Base-by-base conservation (phyloP, 2,888 invertebrate species). In the Luperina nickerlii region DNA sequence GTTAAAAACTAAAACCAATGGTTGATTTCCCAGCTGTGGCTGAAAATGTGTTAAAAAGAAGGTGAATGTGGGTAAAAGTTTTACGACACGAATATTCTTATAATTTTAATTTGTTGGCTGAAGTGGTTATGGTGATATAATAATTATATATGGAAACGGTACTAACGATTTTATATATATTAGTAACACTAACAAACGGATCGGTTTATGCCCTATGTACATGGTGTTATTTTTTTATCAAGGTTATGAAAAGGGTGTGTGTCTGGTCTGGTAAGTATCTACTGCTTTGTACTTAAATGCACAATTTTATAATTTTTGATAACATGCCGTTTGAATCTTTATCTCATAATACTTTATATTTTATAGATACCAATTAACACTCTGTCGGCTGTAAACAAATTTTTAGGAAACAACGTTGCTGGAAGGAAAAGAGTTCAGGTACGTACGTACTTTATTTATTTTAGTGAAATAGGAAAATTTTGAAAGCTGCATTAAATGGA, bases 311-410 rank as follows among this genome's bases (percentile, higher is more conserved):
- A 8, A 38, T 24, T 32, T n/a, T 72, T 18, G 1, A 24, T 45
- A 18, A 0, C 0, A 76, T 5, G 1, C 20, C 24, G 1, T 42
- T 48, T 11, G 15, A n/a, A 48, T 20, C 1, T 11, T 48, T 27
- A 0, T 67, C 13, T 68, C 63, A 76, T 73, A 11, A 38, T 32
- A 62, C 6, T 32, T 75, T 74, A 38, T 71, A 42, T 82, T 87
- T 96, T 96, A 86, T 94, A 98, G 98, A 98, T 98, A 88, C 98
- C 98, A 79, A 97, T 98, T 90, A 97, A 97, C 72, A 97, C 98
- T 1, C 93, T 98, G 76, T 97, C 97, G 62, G 98, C 98, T 18
- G 98, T 98, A 2, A 98, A 97, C 90, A 97, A 97, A 88, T 96
- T 98, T 83, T 93, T 98, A 78, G 97, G 97, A 87, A 97, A 97